Percentiles rank a stretch among this genome's conserved stretches.
phyloP scores from a whole-genome alignment of 1,140 invertebrate genomes.

The Aphelinus atriplicis region DNA sequence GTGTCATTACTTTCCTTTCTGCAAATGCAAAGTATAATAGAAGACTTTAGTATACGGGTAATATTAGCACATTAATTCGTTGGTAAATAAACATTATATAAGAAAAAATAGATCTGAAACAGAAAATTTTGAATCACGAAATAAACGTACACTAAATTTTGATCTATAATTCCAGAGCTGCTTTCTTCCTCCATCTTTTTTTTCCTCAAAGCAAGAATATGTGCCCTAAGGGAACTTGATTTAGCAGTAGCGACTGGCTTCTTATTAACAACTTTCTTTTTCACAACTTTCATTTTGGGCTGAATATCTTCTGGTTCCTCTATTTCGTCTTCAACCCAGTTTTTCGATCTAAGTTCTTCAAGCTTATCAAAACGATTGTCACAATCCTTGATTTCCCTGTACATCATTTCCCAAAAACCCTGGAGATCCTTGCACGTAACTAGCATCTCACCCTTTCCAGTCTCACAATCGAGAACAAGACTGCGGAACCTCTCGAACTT shows the following conservation, averaged over 20 bases:
- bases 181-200: constrained; percentile 43
- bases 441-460: constrained; percentile 68
- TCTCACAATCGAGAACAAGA: constrained; percentile 74
- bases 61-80: no score
- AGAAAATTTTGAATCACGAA: no score
- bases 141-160: no score
- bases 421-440: constrained; percentile 75
- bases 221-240: constrained; percentile 47
- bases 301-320: constrained; percentile 53
- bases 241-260: constrained; percentile 23
- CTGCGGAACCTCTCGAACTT: constrained; percentile 75
- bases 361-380: constrained; percentile 68
- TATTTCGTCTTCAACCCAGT: constrained; percentile 66
- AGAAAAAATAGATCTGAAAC: no score
- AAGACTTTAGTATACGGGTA: no score
- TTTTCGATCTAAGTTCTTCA: constrained; percentile 60
- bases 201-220: constrained; percentile 53
- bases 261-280: constrained; percentile 34
- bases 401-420: constrained; percentile 83
- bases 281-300: constrained; percentile 43
- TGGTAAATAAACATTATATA: no score
- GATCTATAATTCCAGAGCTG: background rate
- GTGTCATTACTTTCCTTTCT: no score
- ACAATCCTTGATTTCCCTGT: constrained; percentile 72
- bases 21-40: no score